Evolutionary conservation across 2,888 invertebrate species (phyloP).

Genomic region (Augochlorella aurata): DNA sequence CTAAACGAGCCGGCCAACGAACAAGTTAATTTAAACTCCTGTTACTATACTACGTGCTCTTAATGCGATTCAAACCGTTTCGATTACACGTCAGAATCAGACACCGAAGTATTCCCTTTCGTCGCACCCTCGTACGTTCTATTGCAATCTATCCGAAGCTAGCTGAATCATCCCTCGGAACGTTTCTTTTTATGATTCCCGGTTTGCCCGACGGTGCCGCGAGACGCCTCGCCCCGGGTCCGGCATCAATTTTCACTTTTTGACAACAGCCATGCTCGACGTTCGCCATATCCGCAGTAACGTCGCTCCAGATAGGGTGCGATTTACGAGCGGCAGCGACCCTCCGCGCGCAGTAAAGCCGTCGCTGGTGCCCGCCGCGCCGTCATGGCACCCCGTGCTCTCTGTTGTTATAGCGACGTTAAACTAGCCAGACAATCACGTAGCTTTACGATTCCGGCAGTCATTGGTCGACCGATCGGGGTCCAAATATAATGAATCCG

Average conservation of each 20-base stretch:
- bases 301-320: conserved; percentile 61
- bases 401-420: conserved; percentile 69
- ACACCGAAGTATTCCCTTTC: background rate
- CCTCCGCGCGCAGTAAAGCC: conserved; percentile 45
- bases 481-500: conserved; percentile 69
- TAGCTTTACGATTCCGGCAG: conserved; percentile 62
- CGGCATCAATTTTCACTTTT: conserved; percentile 55
- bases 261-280: conserved; percentile 48
- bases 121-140: background rate
- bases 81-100: background rate
- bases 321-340: conserved; percentile 67
- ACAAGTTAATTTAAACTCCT: background rate
- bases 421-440: conserved; percentile 73
- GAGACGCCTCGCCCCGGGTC: background rate
- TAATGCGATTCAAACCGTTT: background rate
- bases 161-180: background rate
- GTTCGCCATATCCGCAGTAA: conserved; percentile 59
- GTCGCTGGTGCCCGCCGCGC: background rate
- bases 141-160: background rate
- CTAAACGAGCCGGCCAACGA: background rate
- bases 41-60: background rate
- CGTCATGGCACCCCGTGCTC: background rate
- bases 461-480: conserved; percentile 45
- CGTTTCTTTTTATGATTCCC: conserved; percentile 6
- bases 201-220: background rate